Base-by-base conservation (phyloP, 2,113 vertebrate genomes). In the Thunnus maccoyii region DNA sequence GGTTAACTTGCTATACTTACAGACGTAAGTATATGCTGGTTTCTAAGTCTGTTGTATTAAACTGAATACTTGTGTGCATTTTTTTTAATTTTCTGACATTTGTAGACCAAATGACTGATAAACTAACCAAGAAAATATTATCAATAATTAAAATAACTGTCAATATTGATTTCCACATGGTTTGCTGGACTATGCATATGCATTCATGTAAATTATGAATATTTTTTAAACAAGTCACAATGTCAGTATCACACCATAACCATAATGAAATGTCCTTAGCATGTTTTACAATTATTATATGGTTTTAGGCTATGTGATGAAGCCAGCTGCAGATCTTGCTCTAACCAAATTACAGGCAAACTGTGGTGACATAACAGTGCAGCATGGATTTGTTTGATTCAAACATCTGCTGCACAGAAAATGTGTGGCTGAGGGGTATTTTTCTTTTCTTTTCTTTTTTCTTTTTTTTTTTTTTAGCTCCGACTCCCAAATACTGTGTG, bases 401-500 rank as follows among this genome's bases (percentile, higher is more conserved):
- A 50, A 54, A 88, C 63, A 78, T 76, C 54, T 80, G 66, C 52
- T 78, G 36, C 46, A 63, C 36, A 36, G n/a, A 77, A 76, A 56
- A 66, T 70, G 57, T 75, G 71, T 61, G 48, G 72, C 22, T 25
- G 41, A 64, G 51, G 77, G 62, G 32, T 48, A 13, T 8, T 78
- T 30, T 8, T 78, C 20, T 70, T 50, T 8, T 36, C 52, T 80
- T 50, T 32, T 8, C 69, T 30, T 70, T 50, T 8, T 36, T 58
- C 77, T 50, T 32, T 22, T 8, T 78, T 30, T 70, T 50, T 8
- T 36, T 58, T 80, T 50, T 32, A 61, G 56, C 56, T 67, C 51
- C 18, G 18, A 63, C 68, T 82, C 74, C 77, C 48, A 88, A 57
- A 69, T 55, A 70, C 41, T 63, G 16, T 51, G 47, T 55, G 60